Conservation (phyloP, 2,797 vertebrate genomes). For the Pristis pectinata region DNA sequence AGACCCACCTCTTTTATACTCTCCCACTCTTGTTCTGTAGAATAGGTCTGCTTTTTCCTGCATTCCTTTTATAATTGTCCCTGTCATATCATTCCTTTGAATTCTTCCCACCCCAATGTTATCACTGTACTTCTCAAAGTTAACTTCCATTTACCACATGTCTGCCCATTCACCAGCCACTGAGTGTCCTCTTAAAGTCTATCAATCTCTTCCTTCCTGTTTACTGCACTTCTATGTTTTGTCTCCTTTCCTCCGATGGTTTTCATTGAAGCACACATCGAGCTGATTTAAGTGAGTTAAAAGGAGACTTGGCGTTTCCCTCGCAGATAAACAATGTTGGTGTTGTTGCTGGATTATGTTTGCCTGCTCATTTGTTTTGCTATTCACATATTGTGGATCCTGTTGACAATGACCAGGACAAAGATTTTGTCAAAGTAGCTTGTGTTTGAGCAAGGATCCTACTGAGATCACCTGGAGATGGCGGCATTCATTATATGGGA, state of each 20-base stretch:
- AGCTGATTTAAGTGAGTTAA: background rate
- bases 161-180: too few relatives aligned
- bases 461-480: background rate
- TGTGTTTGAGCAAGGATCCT: background rate
- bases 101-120: too few relatives aligned
- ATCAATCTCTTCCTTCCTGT: too few relatives aligned
- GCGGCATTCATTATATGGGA: background rate
- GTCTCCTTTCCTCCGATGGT: background rate
- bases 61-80: too few relatives aligned
- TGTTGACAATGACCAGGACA: background rate
- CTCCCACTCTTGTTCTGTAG: too few relatives aligned
- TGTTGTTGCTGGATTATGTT: background rate
- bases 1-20: too few relatives aligned
- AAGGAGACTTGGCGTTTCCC: background rate
- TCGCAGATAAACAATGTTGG: background rate
- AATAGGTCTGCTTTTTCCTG: too few relatives aligned
- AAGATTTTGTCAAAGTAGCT: background rate
- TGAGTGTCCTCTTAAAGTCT: too few relatives aligned
- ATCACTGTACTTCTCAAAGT: too few relatives aligned
- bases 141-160: too few relatives aligned
- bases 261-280: background rate
- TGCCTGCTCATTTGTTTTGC: background rate
- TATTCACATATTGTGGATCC: background rate
- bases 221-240: too few relatives aligned
- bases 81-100: too few relatives aligned